Evolutionary conservation across 2,113 vertebrate species (phyloP), one percentile per base, ranked within the genome.

Genomic region (Dolichotis patagonum): DNA sequence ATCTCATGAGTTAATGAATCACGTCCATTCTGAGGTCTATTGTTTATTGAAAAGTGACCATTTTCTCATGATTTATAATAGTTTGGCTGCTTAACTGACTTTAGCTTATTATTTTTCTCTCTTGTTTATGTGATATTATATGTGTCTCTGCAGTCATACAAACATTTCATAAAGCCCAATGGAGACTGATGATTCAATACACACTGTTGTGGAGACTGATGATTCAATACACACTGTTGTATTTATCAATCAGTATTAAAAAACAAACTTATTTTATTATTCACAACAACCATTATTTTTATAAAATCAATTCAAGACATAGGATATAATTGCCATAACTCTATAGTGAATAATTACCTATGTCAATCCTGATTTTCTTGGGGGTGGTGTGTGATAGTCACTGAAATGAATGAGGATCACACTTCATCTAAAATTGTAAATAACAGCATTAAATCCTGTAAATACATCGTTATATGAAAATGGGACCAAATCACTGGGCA

Each of bases 311-410:
- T 35, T 82, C 20, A 94, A 88, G n/a, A 49, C 14, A n/a, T 38
- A 41, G 43, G 11, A 90, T 88, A 94, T 85, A 80, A 58, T 80
- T 58, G 88, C 96, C 46, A 63, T 69, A 28, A 94, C 24, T 46
- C 22, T 63, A 43, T 1, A 28, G 49, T 62, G 14, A 8, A 63
- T 54, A 94, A 71, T 94, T 82, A 35, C 2, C 19, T 90, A 65
- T 81, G 35, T 81, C 35, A 16, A 9, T 56, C 4, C 17, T 87
- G 28, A 17, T 17, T 24, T 63, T 92, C 35, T 85, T 85, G 10
- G 46, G 24, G 17, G 90, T 43, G 12, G 41, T 71, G 16, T 78
- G 1, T 43, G 11, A 82, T 22, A 71, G 9, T 58, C 22, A 71
- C 30, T 63, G 28, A 94, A 85, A 58, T 94, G 16, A 91, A 12